Evolutionary conservation across 35 echinoderm and acorn worm species (phyloP).

Genomic region (Acanthaster planci): DNA sequence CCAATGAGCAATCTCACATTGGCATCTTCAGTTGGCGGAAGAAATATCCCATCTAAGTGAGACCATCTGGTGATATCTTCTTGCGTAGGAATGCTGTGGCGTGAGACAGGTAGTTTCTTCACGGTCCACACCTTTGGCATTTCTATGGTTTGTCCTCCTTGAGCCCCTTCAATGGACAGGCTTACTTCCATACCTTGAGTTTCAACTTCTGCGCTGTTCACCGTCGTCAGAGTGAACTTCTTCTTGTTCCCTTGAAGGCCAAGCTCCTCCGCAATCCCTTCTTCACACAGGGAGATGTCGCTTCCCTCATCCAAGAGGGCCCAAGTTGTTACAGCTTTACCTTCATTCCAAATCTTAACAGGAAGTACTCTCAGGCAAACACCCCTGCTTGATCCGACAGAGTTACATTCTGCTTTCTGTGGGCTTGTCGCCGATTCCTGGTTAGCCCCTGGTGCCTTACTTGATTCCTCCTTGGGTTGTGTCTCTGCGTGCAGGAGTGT

Average conservation of each 20-base stretch:
- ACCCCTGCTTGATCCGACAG: background rate
- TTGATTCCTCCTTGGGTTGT: background rate
- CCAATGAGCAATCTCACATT: constrained; percentile 48
- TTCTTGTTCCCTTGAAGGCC: no score
- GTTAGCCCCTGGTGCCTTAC: constrained; percentile 30
- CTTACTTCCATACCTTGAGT: no score
- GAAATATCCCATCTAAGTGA: constrained; percentile 42
- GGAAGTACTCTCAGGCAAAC: constrained; percentile 43
- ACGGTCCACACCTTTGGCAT: constrained; percentile 44
- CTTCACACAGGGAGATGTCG: constrained; percentile 17
- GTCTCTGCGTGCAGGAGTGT: constrained; percentile 37
- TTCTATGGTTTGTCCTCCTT: constrained; percentile 12
- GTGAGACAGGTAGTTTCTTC: constrained; percentile 26
- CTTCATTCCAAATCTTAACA: constrained; percentile 35
- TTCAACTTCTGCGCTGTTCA: no score
- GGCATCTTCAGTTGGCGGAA: background rate
- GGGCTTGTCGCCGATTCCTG: background rate
- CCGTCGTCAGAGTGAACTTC: no score
- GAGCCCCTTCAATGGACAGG: background rate
- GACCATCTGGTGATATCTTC: constrained; percentile 30
- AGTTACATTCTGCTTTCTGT: constrained; percentile 11
- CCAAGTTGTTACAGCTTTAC: constrained; percentile 26
- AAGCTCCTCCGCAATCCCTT: no score
- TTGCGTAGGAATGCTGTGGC: constrained; percentile 11
- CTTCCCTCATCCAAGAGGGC: constrained; percentile 54